Base-by-base conservation (phyloP, 2,888 invertebrate genomes). In the Osmoderma eremita region DNA sequence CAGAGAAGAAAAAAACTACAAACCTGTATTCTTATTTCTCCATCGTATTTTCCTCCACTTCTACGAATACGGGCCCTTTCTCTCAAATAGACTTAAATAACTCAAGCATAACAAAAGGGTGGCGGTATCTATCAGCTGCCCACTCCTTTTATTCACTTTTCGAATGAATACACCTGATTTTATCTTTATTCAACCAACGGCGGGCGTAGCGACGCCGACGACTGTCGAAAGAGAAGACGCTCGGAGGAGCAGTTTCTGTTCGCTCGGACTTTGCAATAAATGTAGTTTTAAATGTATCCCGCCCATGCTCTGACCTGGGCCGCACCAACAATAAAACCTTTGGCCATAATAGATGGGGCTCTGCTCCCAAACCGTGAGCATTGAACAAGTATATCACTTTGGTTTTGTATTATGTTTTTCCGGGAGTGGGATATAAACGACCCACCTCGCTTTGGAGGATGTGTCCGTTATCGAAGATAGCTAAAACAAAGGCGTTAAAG, bases 251-350 rank as follows among this genome's bases (percentile, higher is more conserved):
- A 24, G 30, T 51, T 48, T n/a, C n/a, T 10, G 36, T 5, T 36
- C 36, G 38, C 38, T 53, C 39, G 62, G 67, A 63, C 48, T 64
- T 70, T 67, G 69, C 71, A 70, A 70, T 71, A 71, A 72, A 75
- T 75, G 74, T 71, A 71, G 71, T 75, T 75, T 75, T 75, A 75
- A 75, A 74, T 74, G 75, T 74, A 75, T 69, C 73, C 73, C 75
- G 75, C 73, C 75, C 75, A 71, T 72, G 72, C 68, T 72, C 72
- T 74, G 77, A 76, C 77, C 76, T 75, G 77, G 76, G 77, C 75
- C 72, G 78, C 75, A 73, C 76, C 74, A 77, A 77, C 77, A 77
- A 78, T 78, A 77, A 78, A 79, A 79, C 77, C 78, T 76, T 75
- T 75, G 78, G 76, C 76, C 73, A 73, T 79, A 79, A 79, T 78